Base-by-base conservation (phyloP, 2,797 vertebrate genomes). In the Octomys mimax region DNA sequence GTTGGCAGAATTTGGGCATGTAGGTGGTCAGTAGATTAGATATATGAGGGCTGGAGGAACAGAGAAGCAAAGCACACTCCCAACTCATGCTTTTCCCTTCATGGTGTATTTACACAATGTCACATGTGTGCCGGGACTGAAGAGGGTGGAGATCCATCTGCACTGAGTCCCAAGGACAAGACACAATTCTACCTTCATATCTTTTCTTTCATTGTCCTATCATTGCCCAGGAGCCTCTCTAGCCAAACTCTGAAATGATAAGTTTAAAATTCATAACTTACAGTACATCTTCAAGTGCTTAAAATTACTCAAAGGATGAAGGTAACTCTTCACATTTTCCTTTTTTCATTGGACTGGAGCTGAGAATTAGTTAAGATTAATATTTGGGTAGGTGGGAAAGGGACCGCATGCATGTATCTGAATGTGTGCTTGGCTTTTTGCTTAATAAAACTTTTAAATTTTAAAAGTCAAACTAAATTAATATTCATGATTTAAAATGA, bases 251-350 rank as follows among this genome's bases (percentile, higher is more conserved):
- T 71, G 31, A 95, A 75, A 24, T 39, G n/a, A 70, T 33, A 81
- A 28, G 11, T 81, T 92, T 87, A 86, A 78, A 80, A 81, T 80
- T 26, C 39, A n/a, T 68, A 46, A 31, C 77, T 95, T 52, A 16
- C 11, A 42, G 26, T 31, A 18, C 88, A 73, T 57, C 91, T 94
- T 91, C 66, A 49, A 77, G 75, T 78, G 80, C 83, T 89, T 94
- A 49, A 84, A 95, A 0, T 59, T 54, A 46, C 49, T 6, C 28
- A 39, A 89, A 94, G 49, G 92, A 78, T 19, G 78, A 70, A 46
- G 26, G 5, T 61, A 78, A 81, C 2, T 78, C 57, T 10, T 57
- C 49, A 57, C 1, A 6, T 39, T 85, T 95, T 85, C 33, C 33
- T 13, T 85, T 78, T 52, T 54, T 62, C 5, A 49, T 64, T 62